Evolutionary conservation across 2,888 invertebrate species (phyloP).

Genomic region (Pristionchus japonicus): DNA sequence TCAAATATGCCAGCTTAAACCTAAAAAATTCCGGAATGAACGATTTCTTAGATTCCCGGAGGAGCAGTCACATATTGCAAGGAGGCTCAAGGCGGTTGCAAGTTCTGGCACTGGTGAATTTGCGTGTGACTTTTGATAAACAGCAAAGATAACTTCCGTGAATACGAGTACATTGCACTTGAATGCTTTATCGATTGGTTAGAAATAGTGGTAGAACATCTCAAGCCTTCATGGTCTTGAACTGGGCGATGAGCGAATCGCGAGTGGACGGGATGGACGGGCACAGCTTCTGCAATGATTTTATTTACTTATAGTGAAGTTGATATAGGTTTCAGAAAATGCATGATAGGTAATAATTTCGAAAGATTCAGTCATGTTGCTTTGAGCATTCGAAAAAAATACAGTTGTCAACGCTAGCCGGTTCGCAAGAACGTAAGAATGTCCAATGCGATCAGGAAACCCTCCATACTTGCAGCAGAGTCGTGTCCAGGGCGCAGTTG

Average conservation of each 20-base stretch:
- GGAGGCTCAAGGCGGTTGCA: not conserved
- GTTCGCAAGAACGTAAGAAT: too few relatives aligned
- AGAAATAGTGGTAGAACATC: not conserved
- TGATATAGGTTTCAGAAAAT: not conserved
- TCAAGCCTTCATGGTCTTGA: conserved; percentile 22
- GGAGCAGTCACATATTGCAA: not conserved
- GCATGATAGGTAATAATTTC: not conserved
- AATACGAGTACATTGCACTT: too few relatives aligned
- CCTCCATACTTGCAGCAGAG: conserved; percentile 36
- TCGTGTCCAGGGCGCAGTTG: conserved; percentile 69
- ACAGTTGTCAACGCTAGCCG: too few relatives aligned
- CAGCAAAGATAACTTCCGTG: not conserved
- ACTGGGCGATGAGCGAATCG: conserved; percentile 13
- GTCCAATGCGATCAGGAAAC: too few relatives aligned
- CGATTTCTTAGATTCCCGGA: not conserved
- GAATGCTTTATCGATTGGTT: not conserved
- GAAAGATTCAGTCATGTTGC: too few relatives aligned
- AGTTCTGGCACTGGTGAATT: not conserved
- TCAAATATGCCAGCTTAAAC: not conserved
- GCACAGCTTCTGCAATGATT: conserved; percentile 26
- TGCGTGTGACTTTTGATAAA: not conserved
- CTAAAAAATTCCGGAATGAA: not conserved
- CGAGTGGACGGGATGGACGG: conserved; percentile 23
- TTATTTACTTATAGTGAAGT: not conserved
- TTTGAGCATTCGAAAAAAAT: too few relatives aligned